These are phyloP conservation scores for Alligator mississippiensis DNA, from an alignment of 2,113 vertebrate species.

Conservation along the genomic window DNA sequence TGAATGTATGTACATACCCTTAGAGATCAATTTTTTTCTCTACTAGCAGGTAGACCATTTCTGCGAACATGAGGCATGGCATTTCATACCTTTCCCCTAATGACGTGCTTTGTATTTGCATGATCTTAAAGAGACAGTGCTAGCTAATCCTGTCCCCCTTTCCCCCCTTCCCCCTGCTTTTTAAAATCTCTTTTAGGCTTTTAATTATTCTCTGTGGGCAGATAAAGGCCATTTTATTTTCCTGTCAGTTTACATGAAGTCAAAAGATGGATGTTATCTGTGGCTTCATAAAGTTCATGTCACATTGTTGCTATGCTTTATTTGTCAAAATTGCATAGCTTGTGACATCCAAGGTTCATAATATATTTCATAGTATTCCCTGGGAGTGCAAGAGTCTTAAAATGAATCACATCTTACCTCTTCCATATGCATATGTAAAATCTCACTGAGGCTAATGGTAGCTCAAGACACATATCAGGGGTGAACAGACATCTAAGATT, in stretches of 20 bases:
- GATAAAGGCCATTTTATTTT: background rate
- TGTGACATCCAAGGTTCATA: conserved; percentile 27
- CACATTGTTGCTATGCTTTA: conserved; percentile 24
- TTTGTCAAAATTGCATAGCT: conserved; percentile 35
- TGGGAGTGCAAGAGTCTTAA: conserved; percentile 7
- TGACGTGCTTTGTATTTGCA: background rate
- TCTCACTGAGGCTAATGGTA: background rate
- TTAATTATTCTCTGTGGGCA: conserved; percentile 49
- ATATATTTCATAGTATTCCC: background rate
- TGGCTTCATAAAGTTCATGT: conserved; percentile 27
- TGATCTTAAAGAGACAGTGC: background rate
- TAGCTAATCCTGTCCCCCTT: background rate
- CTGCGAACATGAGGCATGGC: background rate
- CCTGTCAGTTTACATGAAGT: conserved; percentile 33
- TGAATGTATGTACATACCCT: no score
- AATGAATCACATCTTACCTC: background rate
- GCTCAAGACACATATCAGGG: conserved; percentile 19
- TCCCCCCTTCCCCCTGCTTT: background rate
- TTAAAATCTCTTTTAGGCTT: conserved; percentile 13
- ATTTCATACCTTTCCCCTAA: background rate
- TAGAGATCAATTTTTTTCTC: conserved; percentile 38
- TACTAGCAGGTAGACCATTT: conserved; percentile 12
- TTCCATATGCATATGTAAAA: background rate
- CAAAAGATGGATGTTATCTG: conserved; percentile 32
- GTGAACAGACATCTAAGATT: background rate